Base-by-base conservation (phyloP, 1,140 invertebrate species). In the Drosophila pandora region DNA sequence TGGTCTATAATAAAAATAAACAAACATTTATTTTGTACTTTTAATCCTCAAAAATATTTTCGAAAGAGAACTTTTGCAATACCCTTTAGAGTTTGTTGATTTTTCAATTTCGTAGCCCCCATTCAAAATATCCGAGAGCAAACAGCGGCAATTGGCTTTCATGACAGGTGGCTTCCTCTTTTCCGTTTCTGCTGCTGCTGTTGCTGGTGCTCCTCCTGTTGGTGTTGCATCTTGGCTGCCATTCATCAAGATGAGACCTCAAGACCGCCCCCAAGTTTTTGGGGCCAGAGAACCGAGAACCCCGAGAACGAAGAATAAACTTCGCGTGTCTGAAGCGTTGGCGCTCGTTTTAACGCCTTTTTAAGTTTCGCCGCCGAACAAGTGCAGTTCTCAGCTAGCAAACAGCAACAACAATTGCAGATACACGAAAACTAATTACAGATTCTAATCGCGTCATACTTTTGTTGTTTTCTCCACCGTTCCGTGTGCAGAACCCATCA, bases 351-450 rank as follows among this genome's bases (percentile, higher is more conserved):
- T 90, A 89, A 84, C 85, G 80, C 84, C 77, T 89, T 89, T 89
- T 89, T 89, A 89, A 78, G 87, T 85, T 90, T 76, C 69, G 78
- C 84, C 84, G 83, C 79, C 84, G 77, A 89, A 78, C 84, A 88
- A 88, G 87, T 85, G 80, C 85, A 90, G 74, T 85, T 90, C 85
- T 69, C 85, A 81, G 60, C 41, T 49, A 50, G 56, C 23, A 65
- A 75, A 43, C 59, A 59, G 28, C 47, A 70, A 65, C 72, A 87
- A 88, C 85, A 89, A 90, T 85, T 90, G 77, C 77, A 85, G 85
- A 85, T 90, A 90, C 84, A 88, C 84, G 84, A 89, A 90, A 90
- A 90, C 87, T 90, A 90, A 90, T 90, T 90, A 90, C 78, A 90
- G 85, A 90, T 90, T 90, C 85, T 90, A 90, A 90, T 90, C 85